Evolutionary conservation across 2,888 invertebrate genomes (phyloP).

Genomic region (Lasioglossum zephyrum): DNA sequence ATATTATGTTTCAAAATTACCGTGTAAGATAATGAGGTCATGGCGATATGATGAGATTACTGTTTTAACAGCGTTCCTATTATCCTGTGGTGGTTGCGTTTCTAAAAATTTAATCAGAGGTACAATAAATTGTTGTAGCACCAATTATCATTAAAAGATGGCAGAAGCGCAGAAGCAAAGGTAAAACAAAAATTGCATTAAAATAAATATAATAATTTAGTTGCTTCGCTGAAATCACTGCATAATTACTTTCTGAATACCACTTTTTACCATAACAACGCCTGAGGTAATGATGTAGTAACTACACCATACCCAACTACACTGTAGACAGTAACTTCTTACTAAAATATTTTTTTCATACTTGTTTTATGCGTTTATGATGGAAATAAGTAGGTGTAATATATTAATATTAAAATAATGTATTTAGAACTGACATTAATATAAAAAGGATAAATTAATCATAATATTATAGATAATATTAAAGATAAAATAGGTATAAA

Average conservation of each 20-base stretch:
- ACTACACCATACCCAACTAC: too few species aligned
- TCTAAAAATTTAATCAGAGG: not conserved
- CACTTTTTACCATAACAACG: not conserved
- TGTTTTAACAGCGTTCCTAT: not conserved
- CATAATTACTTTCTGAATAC: not conserved
- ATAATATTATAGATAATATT: too few species aligned
- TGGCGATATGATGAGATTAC: not conserved
- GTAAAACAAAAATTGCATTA: not conserved
- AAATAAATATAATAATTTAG: not conserved
- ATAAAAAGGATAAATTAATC: too few species aligned
- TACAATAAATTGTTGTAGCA: not conserved
- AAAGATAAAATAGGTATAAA: too few species aligned
- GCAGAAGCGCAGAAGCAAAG: not conserved
- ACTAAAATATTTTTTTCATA: not conserved
- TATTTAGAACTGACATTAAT: not conserved
- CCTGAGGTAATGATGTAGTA: not conserved
- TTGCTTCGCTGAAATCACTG: not conserved
- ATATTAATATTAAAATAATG: not conserved
- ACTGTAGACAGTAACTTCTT: not conserved
- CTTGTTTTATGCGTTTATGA: not conserved
- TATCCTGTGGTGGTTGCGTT: not conserved
- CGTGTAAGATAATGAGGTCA: not conserved
- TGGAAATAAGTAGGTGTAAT: not conserved
- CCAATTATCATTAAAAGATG: not conserved
- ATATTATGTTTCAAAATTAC: conserved; percentile 2